phyloP scores from a whole-genome alignment of 2,888 invertebrate genomes.

The Nephrotoma appendiculata region DNA sequence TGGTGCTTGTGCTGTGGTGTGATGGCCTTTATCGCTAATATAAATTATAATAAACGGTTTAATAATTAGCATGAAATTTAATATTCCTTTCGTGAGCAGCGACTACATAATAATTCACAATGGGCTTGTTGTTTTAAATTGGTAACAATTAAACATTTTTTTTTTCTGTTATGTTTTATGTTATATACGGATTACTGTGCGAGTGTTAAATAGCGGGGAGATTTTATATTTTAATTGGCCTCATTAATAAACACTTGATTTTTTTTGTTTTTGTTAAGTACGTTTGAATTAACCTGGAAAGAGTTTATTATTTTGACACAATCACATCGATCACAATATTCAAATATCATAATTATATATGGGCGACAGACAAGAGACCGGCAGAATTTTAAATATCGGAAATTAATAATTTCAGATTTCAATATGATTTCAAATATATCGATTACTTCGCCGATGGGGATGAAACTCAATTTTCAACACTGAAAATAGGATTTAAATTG shows the following conservation, averaged over 20 bases:
- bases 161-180: background rate
- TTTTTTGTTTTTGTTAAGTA: background rate
- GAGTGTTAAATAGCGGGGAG: background rate
- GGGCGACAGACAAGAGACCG: no score
- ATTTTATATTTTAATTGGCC: background rate
- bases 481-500: no score
- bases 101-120: background rate
- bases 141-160: background rate
- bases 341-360: no score
- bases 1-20: background rate
- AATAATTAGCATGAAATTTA: background rate
- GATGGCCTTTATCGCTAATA: background rate
- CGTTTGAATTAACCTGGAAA: background rate
- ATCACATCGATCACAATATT: no score
- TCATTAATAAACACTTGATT: background rate
- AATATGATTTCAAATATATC: no score
- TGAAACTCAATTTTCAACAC: no score
- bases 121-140: background rate
- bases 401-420: no score
- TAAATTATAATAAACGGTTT: background rate
- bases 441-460: no score
- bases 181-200: background rate
- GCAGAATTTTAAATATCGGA: no score
- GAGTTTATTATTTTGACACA: no score
- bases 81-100: background rate